These are phyloP conservation scores for Gorsachius goisagi DNA, from an alignment of 2,113 vertebrate species.

Conservation along the genomic window DNA sequence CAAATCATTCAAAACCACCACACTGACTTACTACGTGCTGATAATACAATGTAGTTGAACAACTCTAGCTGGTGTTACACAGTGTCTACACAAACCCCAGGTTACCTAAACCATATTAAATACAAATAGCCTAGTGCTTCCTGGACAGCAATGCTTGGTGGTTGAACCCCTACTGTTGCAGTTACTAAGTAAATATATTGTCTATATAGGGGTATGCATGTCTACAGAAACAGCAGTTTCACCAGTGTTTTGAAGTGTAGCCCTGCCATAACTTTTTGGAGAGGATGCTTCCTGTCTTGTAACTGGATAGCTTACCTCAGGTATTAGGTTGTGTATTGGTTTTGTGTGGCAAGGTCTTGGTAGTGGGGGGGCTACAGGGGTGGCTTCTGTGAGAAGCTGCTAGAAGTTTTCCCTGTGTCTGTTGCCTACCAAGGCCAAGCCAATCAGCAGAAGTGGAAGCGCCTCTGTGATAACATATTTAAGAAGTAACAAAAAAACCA, in stretches of 20 bases:
- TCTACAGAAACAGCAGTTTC: not conserved
- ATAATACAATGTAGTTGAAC: not conserved
- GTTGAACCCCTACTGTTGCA: not conserved
- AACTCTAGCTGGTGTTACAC: not conserved
- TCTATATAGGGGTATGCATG: too few species aligned
- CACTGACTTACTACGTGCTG: not conserved
- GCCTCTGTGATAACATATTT: not conserved
- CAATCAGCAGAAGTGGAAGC: rapidly evolving
- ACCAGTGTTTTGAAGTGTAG: not conserved
- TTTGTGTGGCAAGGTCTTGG: not conserved
- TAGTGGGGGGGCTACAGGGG: not conserved
- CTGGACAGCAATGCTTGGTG: not conserved
- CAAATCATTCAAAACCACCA: not conserved
- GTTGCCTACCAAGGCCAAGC: not conserved
- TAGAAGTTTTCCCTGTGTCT: not conserved
- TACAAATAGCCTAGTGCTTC: not conserved
- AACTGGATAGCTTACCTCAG: not conserved
- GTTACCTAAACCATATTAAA: not conserved
- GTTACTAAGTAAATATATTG: not conserved
- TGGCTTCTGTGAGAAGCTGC: not conserved
- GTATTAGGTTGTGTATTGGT: not conserved
- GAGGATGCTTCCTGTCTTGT: not conserved
- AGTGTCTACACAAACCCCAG: not conserved
- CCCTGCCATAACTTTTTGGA: rapidly evolving
- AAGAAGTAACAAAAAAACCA: too few species aligned